Evolutionary conservation across 1,140 invertebrate genomes (phyloP), one percentile per base, ranked within the genome.

Genomic region (Pygmarrhopalites habei): DNA sequence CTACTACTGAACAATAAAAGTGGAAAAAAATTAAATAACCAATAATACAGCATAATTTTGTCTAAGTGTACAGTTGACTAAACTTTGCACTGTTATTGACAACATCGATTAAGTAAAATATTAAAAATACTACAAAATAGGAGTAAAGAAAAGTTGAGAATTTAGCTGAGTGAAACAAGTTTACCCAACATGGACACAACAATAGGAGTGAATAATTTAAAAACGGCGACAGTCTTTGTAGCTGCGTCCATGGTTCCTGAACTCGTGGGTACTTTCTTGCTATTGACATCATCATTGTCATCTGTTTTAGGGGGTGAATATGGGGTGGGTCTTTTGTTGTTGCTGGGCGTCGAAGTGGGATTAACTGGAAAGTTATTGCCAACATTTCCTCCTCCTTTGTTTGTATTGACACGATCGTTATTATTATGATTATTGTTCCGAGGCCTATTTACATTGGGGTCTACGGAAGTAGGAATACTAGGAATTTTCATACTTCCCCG

Each of bases 131-230:
- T n/a, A n/a, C n/a, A n/a, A n/a, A n/a, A n/a, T n/a, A n/a, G n/a
- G n/a, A n/a, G n/a, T n/a, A n/a, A n/a, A n/a, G n/a, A n/a, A n/a
- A n/a, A n/a, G n/a, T n/a, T n/a, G n/a, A n/a, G n/a, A 35, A 35
- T 5, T 35, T 58, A 70, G 44, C 59, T 67, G 26, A 71, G 64
- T 7, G 64, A 66, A 39, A 69, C 66, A 10, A 69, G 15, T 65
- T 69, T 65, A n/a, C 62, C 59, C n/a, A 65, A 55, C 59, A 68
- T 62, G 32, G 66, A 63, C 12, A 66, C 49, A 23, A 71, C 26
- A 26, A 70, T 62, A 19, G 69, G 67, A 43, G 67, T 62, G 26
- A 72, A 66, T 15, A 68, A 49, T 58, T 70, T 66, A 35, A 68
- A 66, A 21, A 71, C 58, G 21, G 64, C 68, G n/a, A 68, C 57